phyloP scores from a whole-genome alignment of 2,113 vertebrate species.

The Tachycineta bicolor region DNA sequence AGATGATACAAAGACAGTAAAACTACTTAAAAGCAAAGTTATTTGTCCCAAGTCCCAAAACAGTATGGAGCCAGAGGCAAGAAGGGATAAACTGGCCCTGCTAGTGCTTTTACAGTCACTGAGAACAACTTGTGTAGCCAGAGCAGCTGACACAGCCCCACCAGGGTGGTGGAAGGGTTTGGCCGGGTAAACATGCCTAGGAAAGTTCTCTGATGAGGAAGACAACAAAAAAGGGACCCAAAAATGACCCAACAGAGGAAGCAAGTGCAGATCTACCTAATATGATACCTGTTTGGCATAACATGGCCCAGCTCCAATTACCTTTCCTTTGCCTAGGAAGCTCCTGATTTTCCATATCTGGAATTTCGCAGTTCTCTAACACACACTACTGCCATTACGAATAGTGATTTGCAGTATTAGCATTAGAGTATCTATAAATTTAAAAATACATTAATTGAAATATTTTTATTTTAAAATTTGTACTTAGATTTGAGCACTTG shows the following conservation, averaged over 20 bases:
- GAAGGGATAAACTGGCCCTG: background rate
- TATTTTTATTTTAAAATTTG: background rate
- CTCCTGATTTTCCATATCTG: background rate
- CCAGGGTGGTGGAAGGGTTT: accelerated
- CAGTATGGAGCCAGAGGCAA: background rate
- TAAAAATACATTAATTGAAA: too few species aligned
- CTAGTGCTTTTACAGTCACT: background rate
- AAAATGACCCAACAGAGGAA: background rate
- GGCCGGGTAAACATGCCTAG: background rate
- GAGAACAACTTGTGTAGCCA: background rate
- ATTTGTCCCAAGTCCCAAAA: background rate
- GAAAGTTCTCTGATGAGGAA: background rate
- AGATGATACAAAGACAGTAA: background rate
- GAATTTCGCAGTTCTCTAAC: background rate
- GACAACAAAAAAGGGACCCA: background rate
- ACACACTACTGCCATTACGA: background rate
- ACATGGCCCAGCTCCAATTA: background rate
- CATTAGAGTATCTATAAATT: background rate
- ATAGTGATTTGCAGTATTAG: background rate
- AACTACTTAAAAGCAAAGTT: background rate
- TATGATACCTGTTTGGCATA: background rate
- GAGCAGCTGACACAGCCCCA: background rate
- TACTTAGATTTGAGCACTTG: background rate
- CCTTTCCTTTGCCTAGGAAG: background rate
- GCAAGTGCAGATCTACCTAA: background rate